Evolutionary conservation across 1,140 invertebrate genomes (phyloP).

Genomic region (Philotrypesis tridentata): DNA sequence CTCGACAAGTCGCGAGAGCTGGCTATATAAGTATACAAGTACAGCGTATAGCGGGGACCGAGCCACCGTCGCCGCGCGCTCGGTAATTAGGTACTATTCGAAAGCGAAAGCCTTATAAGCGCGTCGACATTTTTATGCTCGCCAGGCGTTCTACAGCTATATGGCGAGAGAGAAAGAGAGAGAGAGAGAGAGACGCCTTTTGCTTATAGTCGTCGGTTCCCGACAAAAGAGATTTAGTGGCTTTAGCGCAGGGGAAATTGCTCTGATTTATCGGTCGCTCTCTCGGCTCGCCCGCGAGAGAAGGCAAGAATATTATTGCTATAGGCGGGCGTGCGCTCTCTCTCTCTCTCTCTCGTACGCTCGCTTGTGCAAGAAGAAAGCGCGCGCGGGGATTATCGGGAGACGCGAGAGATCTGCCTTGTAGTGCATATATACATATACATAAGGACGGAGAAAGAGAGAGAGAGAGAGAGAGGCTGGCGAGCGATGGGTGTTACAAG

Average conservation of each 20-base stretch:
- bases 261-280: background rate
- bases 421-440: too few species aligned
- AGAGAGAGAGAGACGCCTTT: too few species aligned
- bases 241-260: background rate
- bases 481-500: too few species aligned
- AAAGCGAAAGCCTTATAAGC: background rate
- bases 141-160: too few species aligned
- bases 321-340: background rate
- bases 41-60: too few species aligned
- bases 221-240: background rate
- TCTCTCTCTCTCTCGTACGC: too few species aligned
- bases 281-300: background rate
- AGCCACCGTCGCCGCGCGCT: too few species aligned
- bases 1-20: background rate
- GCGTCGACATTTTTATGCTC: conserved; percentile 4
- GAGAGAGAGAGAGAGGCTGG: too few species aligned
- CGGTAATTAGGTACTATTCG: too few species aligned
- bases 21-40: background rate
- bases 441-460: background rate
- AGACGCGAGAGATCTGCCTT: background rate
- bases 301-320: background rate
- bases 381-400: background rate
- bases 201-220: background rate
- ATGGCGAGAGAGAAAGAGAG: too few species aligned
- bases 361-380: conserved; percentile 10